phyloP scores from a whole-genome alignment of 2,113 vertebrate genomes.

The Origma solitaria region DNA sequence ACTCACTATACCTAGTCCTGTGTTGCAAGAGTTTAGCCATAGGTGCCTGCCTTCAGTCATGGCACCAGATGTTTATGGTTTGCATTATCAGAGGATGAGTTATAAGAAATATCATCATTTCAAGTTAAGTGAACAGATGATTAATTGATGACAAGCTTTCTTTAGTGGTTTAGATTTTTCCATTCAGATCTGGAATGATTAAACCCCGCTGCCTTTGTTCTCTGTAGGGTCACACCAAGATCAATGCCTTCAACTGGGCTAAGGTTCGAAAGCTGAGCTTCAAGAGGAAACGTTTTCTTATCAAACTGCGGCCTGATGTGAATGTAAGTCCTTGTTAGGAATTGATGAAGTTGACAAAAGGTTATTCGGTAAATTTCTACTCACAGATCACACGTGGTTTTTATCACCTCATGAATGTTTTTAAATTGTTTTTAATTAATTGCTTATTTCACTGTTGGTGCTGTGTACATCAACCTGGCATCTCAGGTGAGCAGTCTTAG shows the following conservation, averaged over 20 bases:
- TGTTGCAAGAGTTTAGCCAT: background rate
- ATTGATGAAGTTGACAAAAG: background rate
- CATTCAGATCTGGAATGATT: background rate
- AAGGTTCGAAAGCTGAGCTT: slow-evolving; percentile 98
- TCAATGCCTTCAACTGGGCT: slow-evolving; percentile 98
- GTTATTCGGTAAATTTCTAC: background rate
- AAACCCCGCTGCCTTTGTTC: background rate
- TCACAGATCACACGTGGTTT: background rate
- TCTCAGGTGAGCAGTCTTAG: background rate
- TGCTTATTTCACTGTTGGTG: background rate
- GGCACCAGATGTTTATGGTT: background rate
- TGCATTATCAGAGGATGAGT: background rate
- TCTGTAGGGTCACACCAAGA: slow-evolving; percentile 89
- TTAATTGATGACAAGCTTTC: background rate
- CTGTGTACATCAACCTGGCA: background rate
- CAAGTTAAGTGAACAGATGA: background rate
- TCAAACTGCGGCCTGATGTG: slow-evolving; percentile 90
- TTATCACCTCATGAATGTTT: background rate
- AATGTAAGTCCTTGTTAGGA: slow-evolving; percentile 81
- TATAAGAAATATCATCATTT: background rate
- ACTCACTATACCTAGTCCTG: background rate
- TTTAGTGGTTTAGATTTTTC: background rate
- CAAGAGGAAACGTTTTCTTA: slow-evolving; percentile 96
- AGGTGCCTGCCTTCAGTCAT: background rate
- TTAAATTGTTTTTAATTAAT: background rate